Evolutionary conservation across 2,113 vertebrate species (phyloP).

Genomic region (Eurystomus gularis): DNA sequence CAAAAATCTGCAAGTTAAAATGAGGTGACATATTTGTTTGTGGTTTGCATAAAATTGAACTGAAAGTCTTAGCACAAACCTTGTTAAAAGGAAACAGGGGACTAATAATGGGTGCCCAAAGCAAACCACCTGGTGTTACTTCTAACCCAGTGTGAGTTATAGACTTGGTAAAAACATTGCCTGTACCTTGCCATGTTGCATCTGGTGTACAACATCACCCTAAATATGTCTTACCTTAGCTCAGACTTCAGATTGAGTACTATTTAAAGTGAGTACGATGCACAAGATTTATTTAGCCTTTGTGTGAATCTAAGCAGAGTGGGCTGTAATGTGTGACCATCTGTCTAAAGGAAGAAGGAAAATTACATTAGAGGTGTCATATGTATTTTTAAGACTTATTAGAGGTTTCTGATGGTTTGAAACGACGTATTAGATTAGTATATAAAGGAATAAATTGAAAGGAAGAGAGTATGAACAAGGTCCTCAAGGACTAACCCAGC

Average conservation of each 20-base stretch:
- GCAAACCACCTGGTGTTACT: not conserved
- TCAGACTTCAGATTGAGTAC: not conserved
- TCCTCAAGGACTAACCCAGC: not conserved
- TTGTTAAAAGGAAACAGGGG: not conserved
- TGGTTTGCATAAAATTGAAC: not conserved
- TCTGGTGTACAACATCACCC: not conserved
- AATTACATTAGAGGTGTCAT: not conserved
- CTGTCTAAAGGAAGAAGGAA: constrained; percentile 39
- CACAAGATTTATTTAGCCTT: not conserved
- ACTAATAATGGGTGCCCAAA: not conserved
- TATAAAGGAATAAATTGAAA: not conserved
- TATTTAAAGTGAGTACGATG: not conserved
- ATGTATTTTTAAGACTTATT: not conserved
- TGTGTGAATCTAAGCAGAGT: constrained; percentile 23
- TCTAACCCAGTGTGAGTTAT: not conserved
- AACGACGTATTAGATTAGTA: not conserved
- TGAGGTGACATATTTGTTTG: not conserved
- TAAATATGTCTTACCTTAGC: not conserved
- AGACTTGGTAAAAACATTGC: not conserved
- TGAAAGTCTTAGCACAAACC: not conserved
- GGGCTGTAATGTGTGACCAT: constrained; percentile 8
- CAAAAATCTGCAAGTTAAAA: constrained; percentile 29
- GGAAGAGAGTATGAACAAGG: not conserved
- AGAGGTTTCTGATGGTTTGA: not conserved
- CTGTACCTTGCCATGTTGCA: not conserved